phyloP scores from a whole-genome alignment of 2,888 invertebrate genomes.

The Cosmia pyralina region DNA sequence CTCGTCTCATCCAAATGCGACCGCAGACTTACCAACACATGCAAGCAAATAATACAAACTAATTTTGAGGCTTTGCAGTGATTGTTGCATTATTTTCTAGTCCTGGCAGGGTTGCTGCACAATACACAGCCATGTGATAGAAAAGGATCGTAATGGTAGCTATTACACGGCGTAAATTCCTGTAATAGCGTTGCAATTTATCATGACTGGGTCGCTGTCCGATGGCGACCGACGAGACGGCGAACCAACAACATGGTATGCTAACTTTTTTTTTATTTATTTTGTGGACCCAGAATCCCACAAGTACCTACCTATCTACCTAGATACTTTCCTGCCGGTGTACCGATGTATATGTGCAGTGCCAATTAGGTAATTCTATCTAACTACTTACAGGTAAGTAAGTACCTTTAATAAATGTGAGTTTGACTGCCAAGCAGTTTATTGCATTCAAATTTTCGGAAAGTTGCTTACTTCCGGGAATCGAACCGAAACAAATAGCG shows the following conservation, averaged over 20 bases:
- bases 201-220: slow-evolving; percentile 46
- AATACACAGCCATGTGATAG: slow-evolving; percentile 64
- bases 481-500: not conserved
- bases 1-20: slow-evolving; percentile 53
- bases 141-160: slow-evolving; percentile 70
- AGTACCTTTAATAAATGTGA: not conserved
- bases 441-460: not conserved
- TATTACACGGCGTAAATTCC: slow-evolving; percentile 78
- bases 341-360: not conserved
- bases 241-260: slow-evolving; percentile 11
- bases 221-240: slow-evolving; percentile 32
- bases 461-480: not conserved
- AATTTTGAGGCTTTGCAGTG: slow-evolving; percentile 50
- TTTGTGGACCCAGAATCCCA: not conserved
- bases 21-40: slow-evolving; percentile 54
- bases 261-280: not conserved
- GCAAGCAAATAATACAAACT: slow-evolving; percentile 53
- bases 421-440: not conserved
- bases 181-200: slow-evolving; percentile 78
- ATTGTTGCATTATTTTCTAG: slow-evolving; percentile 62
- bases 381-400: not conserved
- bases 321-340: not conserved
- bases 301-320: no score
- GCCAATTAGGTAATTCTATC: not conserved
- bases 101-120: slow-evolving; percentile 46